Evolutionary conservation across 2,113 vertebrate species (phyloP), one percentile per base, ranked within the genome.

Genomic region (Xiphias gladius): DNA sequence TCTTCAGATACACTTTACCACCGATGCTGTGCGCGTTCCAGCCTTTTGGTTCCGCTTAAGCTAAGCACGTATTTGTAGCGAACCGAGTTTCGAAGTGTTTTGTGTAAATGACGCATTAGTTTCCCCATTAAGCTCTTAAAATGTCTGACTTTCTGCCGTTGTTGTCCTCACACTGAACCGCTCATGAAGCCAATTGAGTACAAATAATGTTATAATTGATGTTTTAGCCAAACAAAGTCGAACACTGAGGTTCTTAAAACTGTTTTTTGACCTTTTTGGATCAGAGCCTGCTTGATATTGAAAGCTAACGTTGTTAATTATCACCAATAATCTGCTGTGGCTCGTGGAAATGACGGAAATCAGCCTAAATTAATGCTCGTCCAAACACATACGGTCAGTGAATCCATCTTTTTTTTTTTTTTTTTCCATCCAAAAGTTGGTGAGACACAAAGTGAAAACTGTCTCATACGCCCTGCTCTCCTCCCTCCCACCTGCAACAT

Each of bases 401-500:
- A 83, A 84, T 80, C 39, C 63, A 70, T 66, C 67, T 46, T 63
- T 66, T 37, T 46, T 63, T 66, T 37, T 37, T 28, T 71, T 43
- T 43, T 35, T n/a, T 73, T 22, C 20, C n/a, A 11, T 80, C 24
- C 54, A 26, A 72, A 89, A 88, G 69, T 87, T 85, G 66, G 48
- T 16, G 67, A 72, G 75, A 87, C 72, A 85, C 57, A 79, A 86
- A 81, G 73, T 81, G 46, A 63, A 80, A 79, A 20, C 17, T 54
- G 64, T 67, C 66, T 63, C 71, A 5, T 59, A 28, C 58, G 20
- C 73, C 50, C 75, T 0, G 17, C 30, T 65, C 76, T 35, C 71
- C 73, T 63, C 71, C 85, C 82, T 68, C 88, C 91, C 83, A 71
- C 91, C 88, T 87, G 76, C 87, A 92, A 81, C 90, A 80, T 92